These are phyloP conservation scores for Catharus ustulatus DNA, from an alignment of 2,797 vertebrate genomes.

Conservation along the genomic window DNA sequence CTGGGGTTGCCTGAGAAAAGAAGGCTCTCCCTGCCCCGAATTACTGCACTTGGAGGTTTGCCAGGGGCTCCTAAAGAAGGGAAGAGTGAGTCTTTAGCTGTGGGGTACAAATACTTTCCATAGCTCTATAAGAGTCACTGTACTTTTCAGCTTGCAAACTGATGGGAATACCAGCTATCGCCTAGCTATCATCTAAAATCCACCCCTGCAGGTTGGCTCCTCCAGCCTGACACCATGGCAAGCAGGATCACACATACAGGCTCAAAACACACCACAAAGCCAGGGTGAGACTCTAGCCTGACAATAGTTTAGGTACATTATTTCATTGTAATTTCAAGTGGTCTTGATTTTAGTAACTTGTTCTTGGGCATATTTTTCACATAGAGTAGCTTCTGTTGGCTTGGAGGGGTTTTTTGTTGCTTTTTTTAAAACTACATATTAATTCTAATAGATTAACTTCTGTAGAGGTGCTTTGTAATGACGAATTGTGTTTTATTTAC, in stretches of 20 bases:
- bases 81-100: not conserved
- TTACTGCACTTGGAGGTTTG: not conserved
- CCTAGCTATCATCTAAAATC: not conserved
- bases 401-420: not conserved
- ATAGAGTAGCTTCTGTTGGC: not conserved
- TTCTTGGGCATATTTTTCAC: not conserved
- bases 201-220: not conserved
- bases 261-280: not conserved
- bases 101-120: not conserved
- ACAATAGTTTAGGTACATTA: not conserved
- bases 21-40: rapidly evolving
- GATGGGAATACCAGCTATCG: not conserved
- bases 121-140: rapidly evolving
- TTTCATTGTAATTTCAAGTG: not conserved
- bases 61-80: not conserved
- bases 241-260: not conserved
- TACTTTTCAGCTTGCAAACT: not conserved
- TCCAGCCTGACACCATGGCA: not conserved
- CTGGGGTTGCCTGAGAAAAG: not conserved
- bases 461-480: not conserved
- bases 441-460: not conserved
- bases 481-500: not conserved
- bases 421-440: not conserved
- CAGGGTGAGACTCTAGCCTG: not conserved
- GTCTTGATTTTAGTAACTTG: not conserved